Evolutionary conservation across 2,113 vertebrate genomes (phyloP), one percentile per base, ranked within the genome.

Genomic region (Labrus mixtus): DNA sequence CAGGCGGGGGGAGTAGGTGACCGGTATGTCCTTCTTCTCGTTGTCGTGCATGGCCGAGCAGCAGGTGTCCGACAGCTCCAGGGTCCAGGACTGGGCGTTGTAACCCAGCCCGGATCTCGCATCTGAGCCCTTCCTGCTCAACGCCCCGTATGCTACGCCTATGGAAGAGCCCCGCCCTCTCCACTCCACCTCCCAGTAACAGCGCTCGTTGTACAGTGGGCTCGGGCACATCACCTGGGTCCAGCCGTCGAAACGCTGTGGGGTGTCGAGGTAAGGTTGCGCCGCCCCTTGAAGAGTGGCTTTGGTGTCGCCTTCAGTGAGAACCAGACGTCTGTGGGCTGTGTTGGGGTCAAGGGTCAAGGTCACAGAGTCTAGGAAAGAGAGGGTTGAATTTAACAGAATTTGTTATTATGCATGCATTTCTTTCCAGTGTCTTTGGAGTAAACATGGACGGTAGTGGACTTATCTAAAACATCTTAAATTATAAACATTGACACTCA

Each of bases 1-100:
- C 13, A 95, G 80, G 25, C 95, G 94, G 0, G 83, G 93, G 19
- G 94, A 95, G 68, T 94, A 93, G n/a, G 60, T 84, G 10, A 92
- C 93, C 0, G 90, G 90, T 51, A 97, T 91, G 0, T 93, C 91
- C 1, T 60, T 89, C 89, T 96, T 95, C n/a, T 92, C 68, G 51
- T 95, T 95, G 48, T 93, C 94, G 64, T 96, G 95, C 95, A 96
- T 92, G 29, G 94, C 96, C 0, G 90, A 89, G 87, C 96, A 96
- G 56, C 93, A 93, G 68, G 95, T 96, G 78, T 96, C 95, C 0
- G 95, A 96, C 91, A 94, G 90, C 66, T 95, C 93, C 77, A 95
- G 81, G 68, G 94, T 95, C 95, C 95, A 96, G 2, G 96, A 97
- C 74, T 95, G 95, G 60, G 88, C 88, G 33, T 96, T 97, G 68